Evolutionary conservation across 2,797 vertebrate genomes (phyloP).

Genomic region (Strix occidentalis): DNA sequence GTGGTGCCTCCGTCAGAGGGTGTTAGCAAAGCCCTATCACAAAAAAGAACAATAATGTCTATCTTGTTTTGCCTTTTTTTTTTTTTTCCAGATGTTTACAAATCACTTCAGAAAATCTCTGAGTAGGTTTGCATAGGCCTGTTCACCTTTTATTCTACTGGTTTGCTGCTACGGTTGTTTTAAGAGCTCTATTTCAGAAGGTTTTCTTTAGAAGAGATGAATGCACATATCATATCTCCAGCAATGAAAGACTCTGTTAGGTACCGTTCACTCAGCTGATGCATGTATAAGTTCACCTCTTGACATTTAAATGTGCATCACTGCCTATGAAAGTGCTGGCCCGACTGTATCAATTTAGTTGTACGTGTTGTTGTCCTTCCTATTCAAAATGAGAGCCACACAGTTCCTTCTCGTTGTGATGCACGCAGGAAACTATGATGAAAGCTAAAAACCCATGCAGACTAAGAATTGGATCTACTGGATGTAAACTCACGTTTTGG

Average conservation of each 20-base stretch:
- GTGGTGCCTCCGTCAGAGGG: neutral
- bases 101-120: constrained; percentile 63
- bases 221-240: neutral
- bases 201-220: constrained; percentile 17
- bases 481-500: neutral
- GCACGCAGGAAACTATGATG: neutral
- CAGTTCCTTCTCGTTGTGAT: neutral
- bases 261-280: neutral
- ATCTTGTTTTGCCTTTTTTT: constrained; percentile 50
- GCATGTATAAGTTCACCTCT: neutral
- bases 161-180: constrained; percentile 43
- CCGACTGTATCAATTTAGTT: neutral
- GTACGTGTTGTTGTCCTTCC: neutral
- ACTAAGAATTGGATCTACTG: neutral
- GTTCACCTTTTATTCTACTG: constrained; percentile 31
- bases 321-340: neutral
- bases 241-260: neutral
- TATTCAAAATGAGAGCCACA: neutral
- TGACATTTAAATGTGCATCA: neutral
- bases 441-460: neutral
- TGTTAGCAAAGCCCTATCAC: constrained; percentile 1
- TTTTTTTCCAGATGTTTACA: constrained; percentile 50
- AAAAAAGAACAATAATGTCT: constrained; percentile 19
- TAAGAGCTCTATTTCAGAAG: constrained; percentile 14
- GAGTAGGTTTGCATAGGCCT: constrained; percentile 64